A percentile compares a stretch with the other conserved stretches of the same genome.
These are phyloP conservation scores for Typhlichthys subterraneus DNA, from an alignment of 2,797 vertebrate species.

Conservation along the genomic window DNA sequence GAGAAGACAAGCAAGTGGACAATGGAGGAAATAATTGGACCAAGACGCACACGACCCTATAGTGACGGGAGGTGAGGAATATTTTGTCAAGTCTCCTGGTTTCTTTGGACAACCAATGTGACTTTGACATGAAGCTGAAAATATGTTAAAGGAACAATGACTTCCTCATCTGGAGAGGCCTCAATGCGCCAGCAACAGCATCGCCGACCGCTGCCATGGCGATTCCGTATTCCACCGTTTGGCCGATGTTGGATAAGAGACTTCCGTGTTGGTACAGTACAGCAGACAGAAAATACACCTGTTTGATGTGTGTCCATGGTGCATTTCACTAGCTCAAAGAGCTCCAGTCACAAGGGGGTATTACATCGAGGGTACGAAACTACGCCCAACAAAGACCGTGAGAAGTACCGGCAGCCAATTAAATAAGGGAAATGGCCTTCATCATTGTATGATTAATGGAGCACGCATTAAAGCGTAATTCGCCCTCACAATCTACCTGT, in stretches of 20 bases:
- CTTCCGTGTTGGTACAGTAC: constrained; percentile 3
- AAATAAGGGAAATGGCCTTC: constrained; percentile 77
- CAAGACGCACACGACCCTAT: constrained; percentile 1
- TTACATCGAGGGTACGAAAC: constrained; percentile 54
- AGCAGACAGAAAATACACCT: constrained; percentile 65
- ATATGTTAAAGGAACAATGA: background rate
- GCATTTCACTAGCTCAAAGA: constrained; percentile 48
- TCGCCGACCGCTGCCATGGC: background rate
- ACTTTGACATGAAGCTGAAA: constrained; percentile 5
- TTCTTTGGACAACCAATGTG: constrained; percentile 11
- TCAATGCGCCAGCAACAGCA: background rate
- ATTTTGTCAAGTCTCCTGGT: constrained; percentile 20
- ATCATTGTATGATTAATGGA: constrained; percentile 80
- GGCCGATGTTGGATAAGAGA: constrained; percentile 1
- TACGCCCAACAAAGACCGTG: constrained; percentile 72
- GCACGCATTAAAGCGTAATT: constrained; percentile 70
- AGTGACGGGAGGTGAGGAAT: constrained; percentile 14
- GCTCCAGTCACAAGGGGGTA: constrained; percentile 30
- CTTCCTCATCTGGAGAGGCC: background rate
- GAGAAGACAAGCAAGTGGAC: constrained; percentile 9
- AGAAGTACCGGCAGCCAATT: constrained; percentile 69
- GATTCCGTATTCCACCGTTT: constrained; percentile 6
- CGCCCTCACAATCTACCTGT: constrained; percentile 59
- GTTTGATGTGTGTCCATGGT: constrained; percentile 59
- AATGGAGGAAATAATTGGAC: constrained; percentile 6